Base-by-base conservation (phyloP, 2,797 vertebrate species). In the Diplodus sargus region DNA sequence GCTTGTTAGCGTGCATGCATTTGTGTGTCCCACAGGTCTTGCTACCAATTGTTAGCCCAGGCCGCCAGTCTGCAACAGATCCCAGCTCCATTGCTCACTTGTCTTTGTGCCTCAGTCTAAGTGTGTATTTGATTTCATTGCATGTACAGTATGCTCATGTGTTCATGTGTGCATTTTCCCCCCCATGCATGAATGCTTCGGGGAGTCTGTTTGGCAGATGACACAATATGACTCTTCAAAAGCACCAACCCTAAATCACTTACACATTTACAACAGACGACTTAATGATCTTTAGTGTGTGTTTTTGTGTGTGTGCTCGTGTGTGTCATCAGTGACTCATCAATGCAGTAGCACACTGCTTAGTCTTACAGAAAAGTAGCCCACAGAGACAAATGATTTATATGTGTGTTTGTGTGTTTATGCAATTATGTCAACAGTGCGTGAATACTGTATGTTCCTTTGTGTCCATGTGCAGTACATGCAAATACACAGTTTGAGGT, bases 281-380 rank as follows among this genome's bases (percentile, higher is more conserved):
- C 58, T 74, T 80, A 62, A 62, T 54, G 62, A 72, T 80, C 47
- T 69, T 79, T 48, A 57, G 20, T 52, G 54, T 69, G 57, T 69
- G 30, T 39, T 54, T 52, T 30, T 63, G 25, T 47, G 70, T 63
- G 54, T 30, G 30, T 22, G 34, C 5, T n/a, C 39, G 43, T 76
- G 51, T 84, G 70, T 90, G 79, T 83, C 56, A 74, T 85, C 87
- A 83, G 17, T 90, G 88, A 91, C 79, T 91, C 89, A 90, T 83
- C 79, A 73, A 77, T 87, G 88, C 88, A 88, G 89, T 72, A 74
- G 65, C 76, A 70, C 42, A 81, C 64, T 66, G 71, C 63, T 68
- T 52, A 64, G 10, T 79, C 74, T 78, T 73, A 62, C 14, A 54
- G 23, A 75, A 57, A 62, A 75, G 75, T 76, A 69, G 73, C 58